Evolutionary conservation across 2,888 invertebrate genomes (phyloP), one percentile per base, ranked within the genome.

Genomic region (Rhamphomyia laevipes): DNA sequence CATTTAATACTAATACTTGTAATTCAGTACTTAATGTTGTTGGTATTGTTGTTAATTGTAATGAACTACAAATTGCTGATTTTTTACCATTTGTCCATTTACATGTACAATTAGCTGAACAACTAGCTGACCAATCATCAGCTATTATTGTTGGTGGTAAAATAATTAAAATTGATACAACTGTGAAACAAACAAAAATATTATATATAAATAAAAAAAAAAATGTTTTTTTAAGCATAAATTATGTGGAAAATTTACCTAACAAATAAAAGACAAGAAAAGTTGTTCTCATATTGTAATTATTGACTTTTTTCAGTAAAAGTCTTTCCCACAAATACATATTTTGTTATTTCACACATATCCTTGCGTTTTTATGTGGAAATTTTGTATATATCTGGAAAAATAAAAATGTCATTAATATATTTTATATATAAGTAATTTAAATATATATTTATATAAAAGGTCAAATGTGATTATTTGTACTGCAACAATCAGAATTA

Each of bases 71-170:
- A 51, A 86, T 77, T 49, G 90, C 92, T 41, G 88, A 88, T 68
- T 88, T 89, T 72, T 92, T 92, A 53, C 91, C 91, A 53, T 85
- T 86, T 41, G 86, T 84, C 92, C 92, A 93, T 73, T 89, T 91
- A 77, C 92, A 92, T 62, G 82, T 81, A 69, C 92, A 92, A 60
- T 85, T 82, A 57, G 81, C 77, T 61, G 89, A 86, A 71, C 90
- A 91, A 70, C 87, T 88, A 48, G 63, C 63, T 47, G 87, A 86
- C 89, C 89, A 90, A 71, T 90, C 90, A 53, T 82, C 80, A 59
- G 78, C 76, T 54, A 76, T 74, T 53, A 74, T 70, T 58, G 74
- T 76, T 52, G 59, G 57, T 52, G 63, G 57, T 46, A 67, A 42
- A 9, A 42, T 23, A 10, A 21, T 27, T 42, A 42, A 13, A 2